These are phyloP conservation scores for Machaerirhynchus nigripectus DNA, from an alignment of 2,113 vertebrate genomes.

Conservation along the genomic window DNA sequence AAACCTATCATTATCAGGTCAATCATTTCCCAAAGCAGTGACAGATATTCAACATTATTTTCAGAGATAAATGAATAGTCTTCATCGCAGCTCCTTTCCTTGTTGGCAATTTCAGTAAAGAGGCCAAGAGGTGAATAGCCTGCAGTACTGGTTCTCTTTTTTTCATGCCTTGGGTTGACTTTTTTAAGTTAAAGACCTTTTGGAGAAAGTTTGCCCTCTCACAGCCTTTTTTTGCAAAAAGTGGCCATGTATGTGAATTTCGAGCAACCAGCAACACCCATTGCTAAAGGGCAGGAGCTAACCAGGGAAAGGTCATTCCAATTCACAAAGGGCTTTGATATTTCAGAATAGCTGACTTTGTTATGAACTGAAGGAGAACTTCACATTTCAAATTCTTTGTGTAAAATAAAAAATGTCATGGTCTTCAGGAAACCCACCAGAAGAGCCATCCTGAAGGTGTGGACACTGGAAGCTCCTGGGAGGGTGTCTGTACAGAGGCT, in stretches of 20 bases:
- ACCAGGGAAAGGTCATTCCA: conserved; percentile 64
- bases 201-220: conserved; percentile 46
- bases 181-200: conserved; percentile 50
- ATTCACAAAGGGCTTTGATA: conserved; percentile 60
- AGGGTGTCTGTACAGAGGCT: background rate
- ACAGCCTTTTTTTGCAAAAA: conserved; percentile 8
- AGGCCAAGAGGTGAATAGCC: conserved; percentile 56
- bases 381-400: conserved; percentile 40
- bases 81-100: background rate
- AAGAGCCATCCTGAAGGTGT: background rate
- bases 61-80: conserved; percentile 51
- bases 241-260: conserved; percentile 34
- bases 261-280: conserved; percentile 35
- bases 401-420: conserved; percentile 2
- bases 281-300: conserved; percentile 56
- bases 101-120: conserved; percentile 47
- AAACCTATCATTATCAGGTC: conserved; percentile 53
- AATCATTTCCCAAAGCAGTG: conserved; percentile 54
- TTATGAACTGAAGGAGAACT: conserved; percentile 50
- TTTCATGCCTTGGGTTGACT: conserved; percentile 11
- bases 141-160: conserved; percentile 35
- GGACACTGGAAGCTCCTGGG: background rate
- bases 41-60: conserved; percentile 62
- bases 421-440: conserved; percentile 14
- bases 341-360: conserved; percentile 60